These are phyloP conservation scores for Mactra quadrangularis DNA, from an alignment of 1,140 invertebrate species.

Conservation along the genomic window DNA sequence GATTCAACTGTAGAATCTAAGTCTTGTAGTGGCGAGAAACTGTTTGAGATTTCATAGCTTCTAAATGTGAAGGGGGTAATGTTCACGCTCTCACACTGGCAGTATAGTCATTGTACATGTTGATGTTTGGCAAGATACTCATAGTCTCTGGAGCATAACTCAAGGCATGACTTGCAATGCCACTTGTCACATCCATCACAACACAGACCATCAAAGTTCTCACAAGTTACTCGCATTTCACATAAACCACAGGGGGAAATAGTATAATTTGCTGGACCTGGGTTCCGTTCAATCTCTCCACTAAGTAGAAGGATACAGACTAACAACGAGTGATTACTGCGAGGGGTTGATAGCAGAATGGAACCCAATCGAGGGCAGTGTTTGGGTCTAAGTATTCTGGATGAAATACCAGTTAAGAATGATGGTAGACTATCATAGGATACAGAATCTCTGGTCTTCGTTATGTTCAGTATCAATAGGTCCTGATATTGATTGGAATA, in stretches of 20 bases:
- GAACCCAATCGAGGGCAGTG: no score
- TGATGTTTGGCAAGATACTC: conserved; percentile 34
- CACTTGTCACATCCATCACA: conserved; percentile 58
- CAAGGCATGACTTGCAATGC: conserved; percentile 56
- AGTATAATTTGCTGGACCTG: conserved; percentile 28
- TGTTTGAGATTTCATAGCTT: conserved; percentile 22
- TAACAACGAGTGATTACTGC: no score
- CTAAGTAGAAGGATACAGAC: conserved; percentile 35
- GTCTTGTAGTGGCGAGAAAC: conserved; percentile 11
- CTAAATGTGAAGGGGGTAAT: conserved; percentile 24
- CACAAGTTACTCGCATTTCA: conserved; percentile 46
- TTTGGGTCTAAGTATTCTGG: no score
- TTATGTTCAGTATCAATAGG: no score
- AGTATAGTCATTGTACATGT: conserved; percentile 56
- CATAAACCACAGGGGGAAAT: conserved; percentile 60
- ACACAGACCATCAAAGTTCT: conserved; percentile 5
- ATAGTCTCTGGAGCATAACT: conserved; percentile 40
- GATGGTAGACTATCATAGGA: no score
- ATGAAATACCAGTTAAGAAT: no score
- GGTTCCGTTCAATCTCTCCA: conserved; percentile 52
- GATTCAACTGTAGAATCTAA: conserved; percentile 36
- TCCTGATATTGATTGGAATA: no score
- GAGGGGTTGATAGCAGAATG: no score
- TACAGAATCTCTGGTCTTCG: no score
- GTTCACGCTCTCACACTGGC: conserved; percentile 54